phyloP scores from a whole-genome alignment of 2,888 invertebrate species.

The Drosophila lutescens region DNA sequence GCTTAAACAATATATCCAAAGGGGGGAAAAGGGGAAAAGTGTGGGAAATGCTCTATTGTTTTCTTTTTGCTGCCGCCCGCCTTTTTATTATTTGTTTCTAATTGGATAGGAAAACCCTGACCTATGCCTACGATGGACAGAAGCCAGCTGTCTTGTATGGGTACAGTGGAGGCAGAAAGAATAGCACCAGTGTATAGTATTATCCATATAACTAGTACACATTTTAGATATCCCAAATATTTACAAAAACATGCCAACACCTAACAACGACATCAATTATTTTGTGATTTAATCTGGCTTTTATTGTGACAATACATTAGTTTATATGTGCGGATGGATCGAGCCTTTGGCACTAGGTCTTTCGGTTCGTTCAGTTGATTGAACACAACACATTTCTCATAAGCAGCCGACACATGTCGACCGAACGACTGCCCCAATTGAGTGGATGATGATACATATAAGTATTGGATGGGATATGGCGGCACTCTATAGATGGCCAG shows the following conservation, averaged over 20 bases:
- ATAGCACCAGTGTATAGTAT: background rate
- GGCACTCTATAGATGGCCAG: conserved; percentile 10
- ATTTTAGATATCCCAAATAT: too few species aligned
- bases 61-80: conserved; percentile 6
- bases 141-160: conserved; percentile 15
- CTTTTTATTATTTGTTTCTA: conserved; percentile 45
- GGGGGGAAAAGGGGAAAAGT: conserved; percentile 4
- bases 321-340: background rate
- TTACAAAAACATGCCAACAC: too few species aligned
- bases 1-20: conserved; percentile 5
- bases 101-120: conserved; percentile 71
- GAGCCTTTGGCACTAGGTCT: too few species aligned
- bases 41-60: conserved; percentile 44
- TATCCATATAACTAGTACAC: too few species aligned
- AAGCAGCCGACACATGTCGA: conserved; percentile 21
- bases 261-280: background rate
- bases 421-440: conserved; percentile 16
- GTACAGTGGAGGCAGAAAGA: conserved; percentile 1
- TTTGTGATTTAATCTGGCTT: background rate
- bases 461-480: conserved; percentile 12
- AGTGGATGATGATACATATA: conserved; percentile 24
- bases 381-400: conserved; percentile 26
- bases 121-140: conserved; percentile 60
- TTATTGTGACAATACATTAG: too few species aligned
- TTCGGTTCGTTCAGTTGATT: conserved; percentile 8